Conservation (phyloP, 2,797 vertebrate genomes). For the Crypturellus tataupa region DNA sequence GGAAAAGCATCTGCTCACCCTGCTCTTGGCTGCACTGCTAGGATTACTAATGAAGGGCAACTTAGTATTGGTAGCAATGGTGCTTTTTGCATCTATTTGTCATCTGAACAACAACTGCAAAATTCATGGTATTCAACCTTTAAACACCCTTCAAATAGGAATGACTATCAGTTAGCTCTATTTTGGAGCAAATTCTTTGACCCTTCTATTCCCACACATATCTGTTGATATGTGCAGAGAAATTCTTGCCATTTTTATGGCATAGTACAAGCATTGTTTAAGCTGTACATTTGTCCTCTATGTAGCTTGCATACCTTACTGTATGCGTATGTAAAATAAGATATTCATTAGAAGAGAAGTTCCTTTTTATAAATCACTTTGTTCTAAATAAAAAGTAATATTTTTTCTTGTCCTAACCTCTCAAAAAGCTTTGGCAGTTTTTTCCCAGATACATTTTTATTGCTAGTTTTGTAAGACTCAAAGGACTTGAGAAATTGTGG, state of each 20-base stretch:
- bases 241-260: neutral
- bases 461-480: constrained; percentile 21
- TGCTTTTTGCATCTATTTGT: neutral
- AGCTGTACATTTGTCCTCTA: neutral
- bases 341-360: neutral
- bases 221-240: neutral
- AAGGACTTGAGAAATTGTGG: neutral
- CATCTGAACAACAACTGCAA: neutral
- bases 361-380: neutral
- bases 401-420: neutral
- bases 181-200: neutral
- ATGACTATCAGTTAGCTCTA: neutral
- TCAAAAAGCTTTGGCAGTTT: neutral
- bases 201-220: neutral
- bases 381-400: neutral
- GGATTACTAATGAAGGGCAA: neutral
- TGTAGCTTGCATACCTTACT: neutral
- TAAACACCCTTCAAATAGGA: neutral
- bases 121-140: neutral
- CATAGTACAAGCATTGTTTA: neutral
- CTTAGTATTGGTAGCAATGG: neutral
- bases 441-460: neutral
- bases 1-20: neutral
- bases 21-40: neutral
- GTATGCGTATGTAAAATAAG: neutral